Conservation (phyloP, 2,888 invertebrate genomes). For the Drosophila meridionalis region DNA sequence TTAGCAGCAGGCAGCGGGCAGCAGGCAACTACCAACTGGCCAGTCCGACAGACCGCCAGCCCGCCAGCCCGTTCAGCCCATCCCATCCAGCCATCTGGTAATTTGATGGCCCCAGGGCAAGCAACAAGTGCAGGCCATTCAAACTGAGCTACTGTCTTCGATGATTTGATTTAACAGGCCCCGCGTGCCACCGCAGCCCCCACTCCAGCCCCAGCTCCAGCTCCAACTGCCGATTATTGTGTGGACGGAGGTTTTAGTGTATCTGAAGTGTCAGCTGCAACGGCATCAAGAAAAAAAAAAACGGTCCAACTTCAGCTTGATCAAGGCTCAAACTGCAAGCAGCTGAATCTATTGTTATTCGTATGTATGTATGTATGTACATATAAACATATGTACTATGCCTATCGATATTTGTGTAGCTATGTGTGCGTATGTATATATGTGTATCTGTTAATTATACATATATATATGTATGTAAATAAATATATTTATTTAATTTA, state of each 20-base stretch:
- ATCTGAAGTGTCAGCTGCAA: slow-evolving; percentile 4
- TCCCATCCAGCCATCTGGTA: slow-evolving; percentile 48
- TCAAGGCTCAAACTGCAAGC: neutral
- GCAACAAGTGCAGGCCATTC: slow-evolving; percentile 55
- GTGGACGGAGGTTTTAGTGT: neutral
- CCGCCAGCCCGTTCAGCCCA: slow-evolving; percentile 11
- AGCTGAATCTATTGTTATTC: neutral
- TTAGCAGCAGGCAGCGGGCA: slow-evolving; percentile 53
- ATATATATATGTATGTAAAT: too few relatives aligned
- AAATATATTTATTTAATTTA: too few relatives aligned
- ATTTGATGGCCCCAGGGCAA: slow-evolving; percentile 67
- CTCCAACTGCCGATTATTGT: slow-evolving; percentile 29
- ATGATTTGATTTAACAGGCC: slow-evolving; percentile 50
- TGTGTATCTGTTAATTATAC: too few relatives aligned
- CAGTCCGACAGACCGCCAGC: slow-evolving; percentile 5
- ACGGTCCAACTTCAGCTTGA: neutral
- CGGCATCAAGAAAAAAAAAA: neutral
- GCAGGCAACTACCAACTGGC: neutral
- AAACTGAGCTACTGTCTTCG: slow-evolving; percentile 65
- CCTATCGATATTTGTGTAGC: too few relatives aligned
- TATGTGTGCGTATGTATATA: too few relatives aligned
- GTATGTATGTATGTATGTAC: neutral
- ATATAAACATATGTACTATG: too few relatives aligned
- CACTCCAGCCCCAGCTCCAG: slow-evolving; percentile 14
- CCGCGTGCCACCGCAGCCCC: slow-evolving; percentile 12